Evolutionary conservation across 2,113 vertebrate genomes (phyloP), one percentile per base, ranked within the genome.

Genomic region (Hucho hucho): DNA sequence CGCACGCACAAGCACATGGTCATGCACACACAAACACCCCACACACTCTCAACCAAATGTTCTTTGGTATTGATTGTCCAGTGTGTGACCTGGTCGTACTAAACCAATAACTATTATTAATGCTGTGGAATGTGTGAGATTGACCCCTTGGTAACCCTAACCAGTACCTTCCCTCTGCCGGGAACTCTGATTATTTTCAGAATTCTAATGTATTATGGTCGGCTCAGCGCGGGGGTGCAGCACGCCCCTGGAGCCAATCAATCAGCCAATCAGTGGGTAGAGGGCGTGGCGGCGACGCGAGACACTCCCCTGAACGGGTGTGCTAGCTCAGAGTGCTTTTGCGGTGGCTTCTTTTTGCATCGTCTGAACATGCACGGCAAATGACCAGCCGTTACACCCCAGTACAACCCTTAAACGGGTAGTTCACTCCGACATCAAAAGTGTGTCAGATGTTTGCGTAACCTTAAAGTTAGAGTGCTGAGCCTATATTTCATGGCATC

Each of bases 201-300:
- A 82, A 92, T 89, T 86, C 25, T 90, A 80, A 78, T 81, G 87
- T 74, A 75, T 84, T 85, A 85, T 61, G 84, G 75, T 73, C 84
- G 77, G 72, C 84, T 81, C 75, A 75, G 68, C 3, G 72, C 74
- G 78, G 75, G 53, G 65, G 73, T 72, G 37, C 68, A 6, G 9
- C 76, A 81, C 53, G 68, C 74, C 76, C 69, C 73, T 64, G 87
- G 85, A 86, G 72, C 64, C 49, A 53, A 18, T 53, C 49, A 53
- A 53, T 53, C 49, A 70, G 75, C 81, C 28, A 47, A 73, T 70
- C 82, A 81, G 72, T 74, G 76, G 29, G 16, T 80, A 87, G 81
- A 77, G 73, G 76, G 80, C 63, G 47, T 75, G 69, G 75, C 74
- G 75, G 77, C 79, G 70, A 72, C 75, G 59, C 75, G 56, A 77